Base-by-base conservation (phyloP, 2,113 vertebrate species). In the Callopanchax toddi region DNA sequence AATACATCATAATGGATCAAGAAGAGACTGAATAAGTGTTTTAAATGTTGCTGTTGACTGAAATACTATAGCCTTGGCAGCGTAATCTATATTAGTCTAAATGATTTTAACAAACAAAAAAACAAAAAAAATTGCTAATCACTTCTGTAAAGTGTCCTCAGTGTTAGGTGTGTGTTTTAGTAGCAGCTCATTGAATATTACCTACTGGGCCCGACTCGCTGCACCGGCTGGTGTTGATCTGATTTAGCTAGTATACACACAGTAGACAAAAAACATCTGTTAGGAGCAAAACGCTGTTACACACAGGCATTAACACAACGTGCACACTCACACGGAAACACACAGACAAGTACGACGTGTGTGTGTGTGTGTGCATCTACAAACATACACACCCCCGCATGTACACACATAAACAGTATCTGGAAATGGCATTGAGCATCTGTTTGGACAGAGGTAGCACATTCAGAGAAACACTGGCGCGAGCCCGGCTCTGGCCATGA, bases 351-450 rank as follows among this genome's bases (percentile, higher is more conserved):
- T 32, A 36, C 57, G 60, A 49, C n/a, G n/a, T n/a, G n/a, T n/a
- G n/a, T n/a, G 26, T 7, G 10, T 16, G 12, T 22, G 26, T 15
- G 58, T 36, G 16, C 62, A 60, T 60, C 54, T 65, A 55, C 12
- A 57, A 22, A 59, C 56, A 48, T 18, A 21, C 49, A 57, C 53
- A 29, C 25, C 6, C 22, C 46, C 40, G 57, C 59, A 50, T 1
- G 39, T 53, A 69, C 58, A 32, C 74, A 70, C 60, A 44, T 36
- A 78, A 56, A 81, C 67, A 66, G 51, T 72, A 77, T 83, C 69
- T 81, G 77, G 74, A 83, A 76, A 81, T 80, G 77, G 81, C 57
- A 46, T 50, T 43, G 66, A 86, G 81, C 87, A 89, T 90, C 87
- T 90, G 89, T 82, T 90, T 84, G 81, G 86, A 80, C 59, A 46